Evolutionary conservation across 1,140 invertebrate species (phyloP).

Genomic region (Papilio xuthus): DNA sequence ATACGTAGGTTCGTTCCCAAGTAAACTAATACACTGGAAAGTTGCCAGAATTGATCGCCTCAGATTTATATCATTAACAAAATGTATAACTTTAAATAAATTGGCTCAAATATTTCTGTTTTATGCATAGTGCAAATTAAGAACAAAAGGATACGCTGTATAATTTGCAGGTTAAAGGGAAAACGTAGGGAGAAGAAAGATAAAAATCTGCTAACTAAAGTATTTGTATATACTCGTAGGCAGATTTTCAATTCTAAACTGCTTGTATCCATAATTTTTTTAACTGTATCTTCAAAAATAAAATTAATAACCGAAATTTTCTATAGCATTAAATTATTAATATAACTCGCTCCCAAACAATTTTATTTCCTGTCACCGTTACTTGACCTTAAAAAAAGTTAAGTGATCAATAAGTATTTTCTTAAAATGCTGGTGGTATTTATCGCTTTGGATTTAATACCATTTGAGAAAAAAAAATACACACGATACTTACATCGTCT

Average conservation of each 20-base stretch:
- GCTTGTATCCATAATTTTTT: too few species aligned
- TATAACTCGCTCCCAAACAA: background rate
- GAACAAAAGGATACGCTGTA: background rate
- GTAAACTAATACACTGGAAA: constrained; percentile 52
- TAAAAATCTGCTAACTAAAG: background rate
- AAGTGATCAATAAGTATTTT: constrained; percentile 5
- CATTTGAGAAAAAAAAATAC: background rate
- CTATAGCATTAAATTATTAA: too few species aligned
- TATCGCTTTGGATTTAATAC: background rate
- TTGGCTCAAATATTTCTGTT: background rate
- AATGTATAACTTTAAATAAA: background rate
- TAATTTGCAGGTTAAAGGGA: background rate
- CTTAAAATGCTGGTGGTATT: too few species aligned
- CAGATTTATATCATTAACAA: constrained; percentile 38
- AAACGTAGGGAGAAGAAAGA: background rate
- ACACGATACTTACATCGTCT: constrained; percentile 70
- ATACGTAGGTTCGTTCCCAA: constrained; percentile 55
- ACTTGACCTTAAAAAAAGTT: background rate
- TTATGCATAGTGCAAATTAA: background rate
- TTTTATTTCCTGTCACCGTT: background rate
- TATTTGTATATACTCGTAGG: too few species aligned
- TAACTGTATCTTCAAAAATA: too few species aligned
- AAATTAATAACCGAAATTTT: too few species aligned
- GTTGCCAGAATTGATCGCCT: constrained; percentile 52
- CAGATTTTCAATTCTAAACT: too few species aligned